phyloP scores from a whole-genome alignment of 1,140 invertebrate genomes.

The Helicoverpa zea region DNA sequence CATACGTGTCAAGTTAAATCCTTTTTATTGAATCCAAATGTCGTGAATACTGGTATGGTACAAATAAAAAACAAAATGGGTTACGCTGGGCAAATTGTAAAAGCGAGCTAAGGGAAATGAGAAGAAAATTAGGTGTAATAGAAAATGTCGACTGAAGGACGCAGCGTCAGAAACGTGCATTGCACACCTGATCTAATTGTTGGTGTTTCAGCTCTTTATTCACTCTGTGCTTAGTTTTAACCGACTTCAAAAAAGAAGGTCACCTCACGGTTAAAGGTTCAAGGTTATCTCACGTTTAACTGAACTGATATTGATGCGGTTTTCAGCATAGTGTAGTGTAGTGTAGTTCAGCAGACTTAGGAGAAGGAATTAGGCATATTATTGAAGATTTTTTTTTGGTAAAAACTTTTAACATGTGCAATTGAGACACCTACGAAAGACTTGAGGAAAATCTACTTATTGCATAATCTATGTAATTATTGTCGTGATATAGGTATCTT shows the following conservation, averaged over 20 bases:
- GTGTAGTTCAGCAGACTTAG: too few relatives aligned
- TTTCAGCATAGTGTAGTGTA: too few relatives aligned
- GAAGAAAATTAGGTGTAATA: conserved; percentile 18
- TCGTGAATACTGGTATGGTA: background rate
- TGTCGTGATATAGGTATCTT: conserved; percentile 42
- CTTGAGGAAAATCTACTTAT: background rate
- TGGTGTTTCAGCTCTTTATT: background rate
- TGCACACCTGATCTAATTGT: background rate
- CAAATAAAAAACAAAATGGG: conserved; percentile 26
- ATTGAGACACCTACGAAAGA: too few relatives aligned
- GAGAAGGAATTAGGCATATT: too few relatives aligned
- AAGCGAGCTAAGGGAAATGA: conserved; percentile 10
- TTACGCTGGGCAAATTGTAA: conserved; percentile 5
- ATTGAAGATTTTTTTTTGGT: too few relatives aligned
- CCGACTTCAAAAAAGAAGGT: too few relatives aligned
- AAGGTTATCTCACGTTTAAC: too few relatives aligned
- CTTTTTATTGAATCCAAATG: background rate
- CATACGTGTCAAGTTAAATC: background rate
- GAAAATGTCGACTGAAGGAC: conserved; percentile 8
- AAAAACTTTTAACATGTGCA: too few relatives aligned
- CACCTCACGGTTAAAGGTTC: too few relatives aligned
- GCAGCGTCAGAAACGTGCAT: background rate
- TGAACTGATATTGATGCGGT: too few relatives aligned
- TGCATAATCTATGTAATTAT: too few relatives aligned
- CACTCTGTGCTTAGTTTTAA: background rate